Percentiles rank a stretch among this genome's conserved stretches.
These are phyloP conservation scores for Globodera rostochiensis DNA, from an alignment of 1,140 invertebrate species.

Conservation along the genomic window DNA sequence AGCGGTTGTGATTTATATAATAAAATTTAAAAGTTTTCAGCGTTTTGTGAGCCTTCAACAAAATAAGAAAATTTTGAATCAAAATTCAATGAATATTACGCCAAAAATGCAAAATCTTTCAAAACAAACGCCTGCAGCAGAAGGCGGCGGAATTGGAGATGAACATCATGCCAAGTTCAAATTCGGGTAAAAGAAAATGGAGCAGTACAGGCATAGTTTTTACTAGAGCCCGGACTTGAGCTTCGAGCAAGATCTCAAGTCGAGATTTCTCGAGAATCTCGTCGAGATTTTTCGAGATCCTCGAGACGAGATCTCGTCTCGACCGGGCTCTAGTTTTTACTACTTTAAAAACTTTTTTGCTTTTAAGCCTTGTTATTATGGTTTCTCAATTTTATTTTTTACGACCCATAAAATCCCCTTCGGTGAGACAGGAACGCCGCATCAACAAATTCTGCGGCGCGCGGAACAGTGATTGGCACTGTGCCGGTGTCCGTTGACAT, in stretches of 20 bases:
- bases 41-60: not conserved
- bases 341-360: too few relatives aligned
- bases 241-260: too few relatives aligned
- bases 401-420: too few relatives aligned
- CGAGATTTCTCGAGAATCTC: too few relatives aligned
- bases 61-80: not conserved
- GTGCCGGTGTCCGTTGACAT: slow-evolving; percentile 24
- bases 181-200: not conserved
- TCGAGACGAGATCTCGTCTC: too few relatives aligned
- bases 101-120: not conserved
- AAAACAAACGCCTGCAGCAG: not conserved
- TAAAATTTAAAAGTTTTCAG: not conserved
- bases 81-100: not conserved
- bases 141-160: not conserved
- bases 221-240: too few relatives aligned
- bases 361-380: too few relatives aligned
- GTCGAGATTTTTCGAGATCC: too few relatives aligned
- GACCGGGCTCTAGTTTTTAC: too few relatives aligned
- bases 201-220: not conserved
- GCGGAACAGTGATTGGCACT: slow-evolving; percentile 26
- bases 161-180: not conserved
- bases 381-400: too few relatives aligned
- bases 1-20: not conserved
- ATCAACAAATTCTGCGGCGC: not conserved
- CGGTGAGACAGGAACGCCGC: too few relatives aligned